These are phyloP conservation scores for Mirounga angustirostris DNA, from an alignment of 2,113 vertebrate genomes.

Conservation along the genomic window DNA sequence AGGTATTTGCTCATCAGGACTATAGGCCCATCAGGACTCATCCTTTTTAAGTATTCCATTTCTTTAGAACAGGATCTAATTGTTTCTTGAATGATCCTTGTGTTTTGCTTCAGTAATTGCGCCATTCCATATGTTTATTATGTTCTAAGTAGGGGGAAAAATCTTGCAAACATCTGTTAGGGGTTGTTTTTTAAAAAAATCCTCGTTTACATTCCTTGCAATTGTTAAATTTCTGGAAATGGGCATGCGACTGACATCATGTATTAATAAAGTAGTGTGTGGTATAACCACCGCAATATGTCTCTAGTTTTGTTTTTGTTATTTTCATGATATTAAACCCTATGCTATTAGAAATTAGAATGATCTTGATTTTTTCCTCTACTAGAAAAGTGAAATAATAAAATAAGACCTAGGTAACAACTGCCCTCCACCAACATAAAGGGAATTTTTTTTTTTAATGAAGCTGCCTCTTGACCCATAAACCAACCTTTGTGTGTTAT, in stretches of 20 bases:
- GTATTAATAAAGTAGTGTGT: slow-evolving; percentile 60
- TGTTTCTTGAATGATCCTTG: slow-evolving; percentile 87
- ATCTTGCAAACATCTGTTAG: slow-evolving; percentile 86
- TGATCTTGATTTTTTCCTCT: not conserved
- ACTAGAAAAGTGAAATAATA: not conserved
- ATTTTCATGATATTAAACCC: not conserved
- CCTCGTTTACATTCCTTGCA: slow-evolving; percentile 83
- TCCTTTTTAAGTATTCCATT: slow-evolving; percentile 86
- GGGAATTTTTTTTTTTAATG: not conserved
- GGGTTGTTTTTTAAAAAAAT: slow-evolving; percentile 73
- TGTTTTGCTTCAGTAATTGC: slow-evolving; percentile 87
- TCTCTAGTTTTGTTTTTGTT: not conserved
- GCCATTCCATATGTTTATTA: slow-evolving; percentile 89
- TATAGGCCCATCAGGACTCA: slow-evolving; percentile 85
- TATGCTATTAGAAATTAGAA: not conserved
- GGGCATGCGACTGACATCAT: slow-evolving; percentile 48
- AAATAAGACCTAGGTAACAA: not conserved
- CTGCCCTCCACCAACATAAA: not conserved
- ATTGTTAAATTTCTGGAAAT: slow-evolving; percentile 79
- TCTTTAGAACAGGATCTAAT: slow-evolving; percentile 86
- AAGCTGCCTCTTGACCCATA: not conserved
- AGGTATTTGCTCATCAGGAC: slow-evolving; percentile 83
- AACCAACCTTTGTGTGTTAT: not conserved
- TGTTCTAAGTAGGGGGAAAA: slow-evolving; percentile 80
- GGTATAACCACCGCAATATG: not conserved